These are phyloP conservation scores for Camponotus fellah DNA, from an alignment of 2,888 invertebrate genomes.

Conservation along the genomic window DNA sequence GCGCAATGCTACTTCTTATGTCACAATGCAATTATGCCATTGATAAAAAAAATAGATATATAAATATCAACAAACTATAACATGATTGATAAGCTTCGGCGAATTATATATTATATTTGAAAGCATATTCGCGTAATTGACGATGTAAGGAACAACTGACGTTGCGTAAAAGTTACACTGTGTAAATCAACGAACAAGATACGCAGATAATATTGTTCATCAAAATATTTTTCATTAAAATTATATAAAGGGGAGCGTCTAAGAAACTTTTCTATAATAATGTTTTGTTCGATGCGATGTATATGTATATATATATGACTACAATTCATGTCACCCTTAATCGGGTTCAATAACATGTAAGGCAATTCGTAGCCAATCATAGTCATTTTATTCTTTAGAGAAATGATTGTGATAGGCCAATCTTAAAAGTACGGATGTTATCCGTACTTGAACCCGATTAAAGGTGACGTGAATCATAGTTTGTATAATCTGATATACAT, in stretches of 20 bases:
- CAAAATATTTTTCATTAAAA: constrained; percentile 17
- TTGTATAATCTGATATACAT: background rate
- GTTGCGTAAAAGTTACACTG: constrained; percentile 1
- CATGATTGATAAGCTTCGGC: background rate
- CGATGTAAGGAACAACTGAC: constrained; percentile 19
- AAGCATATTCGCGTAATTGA: constrained; percentile 35
- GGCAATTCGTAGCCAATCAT: too few relatives aligned
- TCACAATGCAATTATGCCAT: background rate
- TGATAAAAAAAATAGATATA: background rate
- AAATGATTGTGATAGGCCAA: too few relatives aligned
- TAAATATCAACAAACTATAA: constrained; percentile 1
- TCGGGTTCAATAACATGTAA: too few relatives aligned
- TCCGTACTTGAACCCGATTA: too few relatives aligned
- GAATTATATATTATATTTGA: constrained; percentile 9
- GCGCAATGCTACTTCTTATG: background rate
- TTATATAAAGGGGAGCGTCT: background rate
- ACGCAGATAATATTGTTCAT: background rate
- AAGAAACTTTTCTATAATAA: constrained; percentile 6
- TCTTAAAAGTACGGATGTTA: too few relatives aligned
- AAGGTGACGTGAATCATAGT: too few relatives aligned
- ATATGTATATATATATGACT: background rate
- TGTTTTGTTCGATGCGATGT: background rate
- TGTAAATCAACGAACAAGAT: constrained; percentile 18
- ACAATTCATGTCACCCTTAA: too few relatives aligned
- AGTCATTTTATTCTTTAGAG: too few relatives aligned